Conservation (phyloP, 2,113 vertebrate species). For the Melanocharis versteri region DNA sequence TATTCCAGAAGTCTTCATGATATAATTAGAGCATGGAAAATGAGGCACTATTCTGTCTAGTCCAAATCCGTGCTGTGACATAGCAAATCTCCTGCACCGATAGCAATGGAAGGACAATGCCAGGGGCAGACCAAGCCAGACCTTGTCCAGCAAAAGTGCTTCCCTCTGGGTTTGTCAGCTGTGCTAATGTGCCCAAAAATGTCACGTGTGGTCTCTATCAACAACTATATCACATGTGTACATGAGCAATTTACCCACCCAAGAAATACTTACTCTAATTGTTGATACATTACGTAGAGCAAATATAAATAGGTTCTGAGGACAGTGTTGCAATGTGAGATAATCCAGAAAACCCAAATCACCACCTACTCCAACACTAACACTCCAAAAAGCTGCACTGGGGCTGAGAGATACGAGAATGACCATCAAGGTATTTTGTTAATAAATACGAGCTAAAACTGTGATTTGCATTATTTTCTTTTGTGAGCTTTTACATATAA, state of each 20-base stretch:
- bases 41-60: background rate
- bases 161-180: background rate
- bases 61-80: background rate
- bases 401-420: background rate
- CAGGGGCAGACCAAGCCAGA: background rate
- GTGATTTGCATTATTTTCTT: background rate
- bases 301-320: slow-evolving; percentile 55
- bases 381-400: background rate
- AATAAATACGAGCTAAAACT: background rate
- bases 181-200: background rate
- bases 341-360: background rate
- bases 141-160: background rate
- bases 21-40: background rate
- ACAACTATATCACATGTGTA: background rate
- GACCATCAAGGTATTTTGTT: background rate
- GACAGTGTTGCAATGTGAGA: background rate
- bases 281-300: slow-evolving; percentile 8
- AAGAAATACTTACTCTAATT: slow-evolving; percentile 12
- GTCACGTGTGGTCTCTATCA: slow-evolving; percentile 14
- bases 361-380: background rate
- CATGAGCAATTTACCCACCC: background rate
- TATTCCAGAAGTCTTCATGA: background rate
- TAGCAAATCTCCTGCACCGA: background rate
- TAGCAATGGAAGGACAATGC: background rate
- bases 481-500: background rate